Percentiles rank a stretch among this genome's conserved stretches.
phyloP scores from a whole-genome alignment of 1,140 invertebrate genomes.

The Drosophila mauritiana region DNA sequence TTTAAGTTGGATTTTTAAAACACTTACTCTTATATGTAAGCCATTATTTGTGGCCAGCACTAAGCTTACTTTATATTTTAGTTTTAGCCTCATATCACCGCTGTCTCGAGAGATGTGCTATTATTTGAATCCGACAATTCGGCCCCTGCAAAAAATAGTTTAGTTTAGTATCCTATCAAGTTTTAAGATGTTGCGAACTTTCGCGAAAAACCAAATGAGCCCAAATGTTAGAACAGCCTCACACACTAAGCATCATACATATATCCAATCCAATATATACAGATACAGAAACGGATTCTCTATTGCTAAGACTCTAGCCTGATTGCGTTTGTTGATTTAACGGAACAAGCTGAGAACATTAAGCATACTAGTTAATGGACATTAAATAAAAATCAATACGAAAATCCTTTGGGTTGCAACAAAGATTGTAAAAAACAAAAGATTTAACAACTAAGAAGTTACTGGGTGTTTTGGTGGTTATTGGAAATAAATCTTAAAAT shows the following conservation, averaged over 20 bases:
- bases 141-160: conserved; percentile 39
- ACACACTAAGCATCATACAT: conserved; percentile 18
- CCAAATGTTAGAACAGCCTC: conserved; percentile 15
- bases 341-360: conserved; percentile 5
- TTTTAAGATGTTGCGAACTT: conserved; percentile 2
- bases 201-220: neutral
- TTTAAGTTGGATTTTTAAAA: neutral
- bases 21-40: neutral
- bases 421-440: conserved; percentile 26
- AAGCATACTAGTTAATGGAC: conserved; percentile 21
- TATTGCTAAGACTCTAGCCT: conserved; percentile 34
- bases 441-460: conserved; percentile 46
- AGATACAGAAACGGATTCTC: conserved; percentile 7
- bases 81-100: conserved; percentile 21
- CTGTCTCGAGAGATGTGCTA: neutral
- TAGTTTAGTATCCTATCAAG: conserved; percentile 24
- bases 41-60: conserved; percentile 20
- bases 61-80: conserved; percentile 27
- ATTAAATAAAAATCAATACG: conserved; percentile 18
- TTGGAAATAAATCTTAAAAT: conserved; percentile 50
- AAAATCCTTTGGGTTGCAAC: conserved; percentile 15
- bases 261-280: conserved; percentile 17
- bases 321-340: conserved; percentile 21
- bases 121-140: conserved; percentile 14
- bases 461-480: conserved; percentile 49